phyloP scores from a whole-genome alignment of 2,888 invertebrate species.

The Altica lythri region DNA sequence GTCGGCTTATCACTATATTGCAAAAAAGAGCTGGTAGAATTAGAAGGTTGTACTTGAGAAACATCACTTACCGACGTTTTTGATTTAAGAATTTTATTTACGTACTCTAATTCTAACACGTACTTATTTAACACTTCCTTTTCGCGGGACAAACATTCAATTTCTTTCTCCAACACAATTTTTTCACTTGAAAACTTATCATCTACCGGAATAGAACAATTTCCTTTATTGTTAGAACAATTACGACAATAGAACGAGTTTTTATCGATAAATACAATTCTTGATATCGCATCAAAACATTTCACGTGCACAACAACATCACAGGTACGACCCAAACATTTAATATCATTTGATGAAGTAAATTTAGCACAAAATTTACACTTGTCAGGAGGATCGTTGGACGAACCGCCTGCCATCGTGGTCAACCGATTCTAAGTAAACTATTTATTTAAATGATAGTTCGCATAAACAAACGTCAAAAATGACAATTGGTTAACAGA shows the following conservation, averaged over 20 bases:
- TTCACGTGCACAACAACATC: background rate
- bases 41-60: background rate
- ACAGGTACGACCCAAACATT: background rate
- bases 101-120: background rate
- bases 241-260: background rate
- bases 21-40: background rate
- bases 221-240: background rate
- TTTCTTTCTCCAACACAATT: background rate
- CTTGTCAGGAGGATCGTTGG: background rate
- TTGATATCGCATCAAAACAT: background rate
- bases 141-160: too few species aligned
- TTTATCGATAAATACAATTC: background rate
- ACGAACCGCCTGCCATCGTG: background rate
- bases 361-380: background rate
- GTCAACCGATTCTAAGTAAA: too few species aligned
- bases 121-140: background rate
- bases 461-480: too few species aligned
- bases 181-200: background rate
- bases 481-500: too few species aligned
- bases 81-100: background rate
- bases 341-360: background rate
- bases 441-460: too few species aligned
- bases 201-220: background rate
- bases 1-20: background rate
- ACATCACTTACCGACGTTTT: background rate